Evolutionary conservation across 2,888 invertebrate genomes (phyloP), one percentile per base, ranked within the genome.

Genomic region (Acronicta leporina): DNA sequence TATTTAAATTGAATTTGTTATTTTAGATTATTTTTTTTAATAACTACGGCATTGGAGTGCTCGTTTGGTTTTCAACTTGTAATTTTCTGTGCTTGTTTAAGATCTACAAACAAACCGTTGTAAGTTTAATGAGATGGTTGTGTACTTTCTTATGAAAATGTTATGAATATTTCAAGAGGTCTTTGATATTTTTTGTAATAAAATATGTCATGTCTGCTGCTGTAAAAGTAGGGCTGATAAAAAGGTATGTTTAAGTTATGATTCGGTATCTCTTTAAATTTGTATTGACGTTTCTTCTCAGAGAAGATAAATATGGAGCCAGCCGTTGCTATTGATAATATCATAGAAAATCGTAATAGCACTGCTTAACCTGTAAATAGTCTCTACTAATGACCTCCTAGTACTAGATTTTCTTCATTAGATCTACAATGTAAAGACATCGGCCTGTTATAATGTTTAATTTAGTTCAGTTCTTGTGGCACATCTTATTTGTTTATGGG

Each of bases 81-180:
- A 2, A 38, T 38, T 38, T 38, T 38, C 38, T 38, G 38, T n/a
- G 38, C 8, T 38, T 38, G 38, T 38, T 35, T 38, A 38, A n/a
- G 38, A 13, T 38, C 13, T 38, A n/a, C 38, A 38, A 38, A 38
- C n/a, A 38, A 38, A 38, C 38, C n/a, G 38, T 13, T 38, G n/a
- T 2, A 38, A 5, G 5, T 13, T 38, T 38, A 13, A 38, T 38
- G 38, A 38, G 38, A n/a, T 38, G 6, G n/a, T 6, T 38, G 38
- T 38, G 38, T 38, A 38, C 38, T 38, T 38, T 38, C n/a, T 38
- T 38, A n/a, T 38, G 5, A n/a, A 38, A 38, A 38, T 38, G n/a
- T 38, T 38, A 38, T 38, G n/a, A 38, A 38, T n/a, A 38, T 38
- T 38, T 38, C n/a, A 38, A 38, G 7, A 38, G 38, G n/a, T 38